A percentile compares a stretch with the other conserved stretches of the same genome.
Evolutionary conservation across 1,140 invertebrate genomes (phyloP).

Genomic region (Drosophila jambulina): DNA sequence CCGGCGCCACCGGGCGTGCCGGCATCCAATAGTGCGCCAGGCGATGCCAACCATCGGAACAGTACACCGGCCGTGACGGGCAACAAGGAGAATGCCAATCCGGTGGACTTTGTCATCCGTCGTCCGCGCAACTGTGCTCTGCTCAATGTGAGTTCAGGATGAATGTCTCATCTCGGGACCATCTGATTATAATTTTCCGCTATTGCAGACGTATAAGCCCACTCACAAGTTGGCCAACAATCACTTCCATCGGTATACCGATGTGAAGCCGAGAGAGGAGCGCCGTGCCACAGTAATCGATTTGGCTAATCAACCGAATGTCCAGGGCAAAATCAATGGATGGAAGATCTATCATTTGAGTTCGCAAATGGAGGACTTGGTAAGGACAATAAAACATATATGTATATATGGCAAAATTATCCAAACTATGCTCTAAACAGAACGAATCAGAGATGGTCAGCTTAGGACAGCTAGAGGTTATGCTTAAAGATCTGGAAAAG

Average conservation of each 20-base stretch:
- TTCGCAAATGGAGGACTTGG: constrained; percentile 96
- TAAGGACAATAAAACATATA: constrained; percentile 82
- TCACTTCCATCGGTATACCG: constrained; percentile 95
- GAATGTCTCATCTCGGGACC: background rate
- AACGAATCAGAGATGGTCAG: constrained; percentile 84
- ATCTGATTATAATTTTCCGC: background rate
- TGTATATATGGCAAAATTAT: background rate
- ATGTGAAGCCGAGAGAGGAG: constrained; percentile 95
- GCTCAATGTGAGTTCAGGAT: constrained; percentile 67
- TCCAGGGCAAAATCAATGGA: constrained; percentile 95
- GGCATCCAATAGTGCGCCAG: constrained; percentile 22
- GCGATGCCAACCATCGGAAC: constrained; percentile 54
- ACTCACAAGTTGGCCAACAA: constrained; percentile 88
- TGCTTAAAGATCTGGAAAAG: constrained; percentile 89
- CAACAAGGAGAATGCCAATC: constrained; percentile 84
- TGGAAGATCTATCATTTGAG: constrained; percentile 98
- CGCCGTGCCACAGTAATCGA: constrained; percentile 93
- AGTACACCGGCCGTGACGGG: constrained; percentile 58
- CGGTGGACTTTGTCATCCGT: constrained; percentile 76
- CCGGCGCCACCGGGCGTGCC: constrained; percentile 21
- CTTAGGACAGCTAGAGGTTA: constrained; percentile 88
- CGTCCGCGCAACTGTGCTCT: constrained; percentile 78
- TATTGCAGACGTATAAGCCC: constrained; percentile 75
- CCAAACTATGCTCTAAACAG: constrained; percentile 14
- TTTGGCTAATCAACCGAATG: constrained; percentile 94